Base-by-base conservation (phyloP, 2,888 invertebrate genomes). In the Ashinkailepas kermadecensis region DNA sequence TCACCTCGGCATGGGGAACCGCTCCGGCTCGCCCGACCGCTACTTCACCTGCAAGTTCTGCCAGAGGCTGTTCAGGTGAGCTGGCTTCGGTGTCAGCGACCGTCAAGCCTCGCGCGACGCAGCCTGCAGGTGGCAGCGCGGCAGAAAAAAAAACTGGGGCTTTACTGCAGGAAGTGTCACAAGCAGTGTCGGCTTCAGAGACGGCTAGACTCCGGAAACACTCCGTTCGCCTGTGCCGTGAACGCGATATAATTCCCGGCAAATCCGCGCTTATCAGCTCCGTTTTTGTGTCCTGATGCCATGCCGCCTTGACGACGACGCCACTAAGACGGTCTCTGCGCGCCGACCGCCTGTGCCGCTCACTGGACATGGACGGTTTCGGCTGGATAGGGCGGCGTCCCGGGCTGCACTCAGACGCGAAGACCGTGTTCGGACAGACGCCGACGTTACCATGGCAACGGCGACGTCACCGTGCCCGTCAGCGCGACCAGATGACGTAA, bases 21-120 rank as follows among this genome's bases (percentile, higher is more conserved):
- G 74, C 3, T 56, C 54, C 54, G 74, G 74, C 0, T 74, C 74
- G 2, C 74, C 74, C 3, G 74, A 74, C 74, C 74, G 74, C 10
- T 74, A 74, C 74, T 74, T 56, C 56, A 74, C 74, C 74, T 74
- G 74, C 74, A 74, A 74, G 56, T 74, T 74, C 74, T 74, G 74
- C 74, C 74, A 74, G 74, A 18, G 74, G 56, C 74, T 74, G 54
- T 74, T 74, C 74, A 74, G 74, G 74, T 74, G 74, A 74, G 74
- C 15, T 1, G 67, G 23, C 13, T 23, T 2, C 6, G 25, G 11
- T 59, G 59, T 59, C 59, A 7, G 15, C 12, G 59, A 59, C 59
- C 15, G 59, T 59, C 67, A 23, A 25, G 11, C 12, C 25, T n/a
- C 11, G n/a, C 25, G 12, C 25, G 25, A 23, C 21, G 21, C 64